Conservation (phyloP, 1,140 invertebrate genomes). For the Drosophila pseudoobscura region DNA sequence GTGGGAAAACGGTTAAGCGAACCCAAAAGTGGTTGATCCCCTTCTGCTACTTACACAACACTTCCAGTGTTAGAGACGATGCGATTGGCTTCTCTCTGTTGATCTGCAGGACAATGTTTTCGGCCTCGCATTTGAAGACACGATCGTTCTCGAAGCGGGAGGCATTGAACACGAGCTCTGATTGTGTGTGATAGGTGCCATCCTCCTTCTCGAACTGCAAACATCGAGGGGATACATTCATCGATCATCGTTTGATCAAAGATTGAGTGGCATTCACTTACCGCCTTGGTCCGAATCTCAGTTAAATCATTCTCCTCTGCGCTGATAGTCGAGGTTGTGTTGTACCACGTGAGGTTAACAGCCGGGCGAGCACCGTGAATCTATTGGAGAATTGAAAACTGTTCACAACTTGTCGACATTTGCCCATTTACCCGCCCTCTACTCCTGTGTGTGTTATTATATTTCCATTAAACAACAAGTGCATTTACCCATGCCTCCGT, state of each 20-base stretch:
- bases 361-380: slow-evolving; percentile 91
- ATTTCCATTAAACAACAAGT: slow-evolving; percentile 57
- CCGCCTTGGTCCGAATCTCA: slow-evolving; percentile 72
- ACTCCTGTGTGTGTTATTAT: slow-evolving; percentile 36
- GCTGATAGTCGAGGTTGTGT: slow-evolving; percentile 87
- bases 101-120: slow-evolving; percentile 90
- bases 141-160: slow-evolving; percentile 91
- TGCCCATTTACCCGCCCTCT: too few relatives aligned
- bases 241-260: too few relatives aligned
- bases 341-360: slow-evolving; percentile 93
- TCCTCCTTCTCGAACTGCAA: slow-evolving; percentile 84
- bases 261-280: slow-evolving; percentile 40
- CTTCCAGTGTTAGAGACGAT: slow-evolving; percentile 88
- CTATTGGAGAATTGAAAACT: slow-evolving; percentile 16
- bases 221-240: not conserved
- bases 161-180: slow-evolving; percentile 90
- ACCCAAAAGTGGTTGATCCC: not conserved
- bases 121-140: slow-evolving; percentile 90
- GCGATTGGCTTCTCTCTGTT: slow-evolving; percentile 89
- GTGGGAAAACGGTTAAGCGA: slow-evolving; percentile 47
- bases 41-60: slow-evolving; percentile 90
- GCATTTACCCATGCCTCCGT: slow-evolving; percentile 32
- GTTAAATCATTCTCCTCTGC: slow-evolving; percentile 81
- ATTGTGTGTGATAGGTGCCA: slow-evolving; percentile 90
- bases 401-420: slow-evolving; percentile 22